Evolutionary conservation across 2,797 vertebrate genomes (phyloP).

Genomic region (Acanthurus tractus): DNA sequence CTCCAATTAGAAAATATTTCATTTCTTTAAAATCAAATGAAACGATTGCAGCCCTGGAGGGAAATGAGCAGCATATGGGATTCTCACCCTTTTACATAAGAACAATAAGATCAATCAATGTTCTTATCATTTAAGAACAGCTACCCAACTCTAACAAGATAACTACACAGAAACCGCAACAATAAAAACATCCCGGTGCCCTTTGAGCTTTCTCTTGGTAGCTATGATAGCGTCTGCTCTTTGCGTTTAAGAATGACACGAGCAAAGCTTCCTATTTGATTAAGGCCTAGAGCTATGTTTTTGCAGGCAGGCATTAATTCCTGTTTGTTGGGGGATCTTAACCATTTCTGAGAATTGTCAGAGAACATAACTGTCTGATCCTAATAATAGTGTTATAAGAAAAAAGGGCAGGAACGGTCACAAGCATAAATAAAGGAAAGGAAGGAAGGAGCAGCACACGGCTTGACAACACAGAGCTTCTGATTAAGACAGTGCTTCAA

Average conservation of each 20-base stretch:
- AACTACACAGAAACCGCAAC: slow-evolving; percentile 18
- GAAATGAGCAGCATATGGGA: slow-evolving; percentile 9
- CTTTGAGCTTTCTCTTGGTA: slow-evolving; percentile 23
- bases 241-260: slow-evolving; percentile 40
- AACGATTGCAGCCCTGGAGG: slow-evolving; percentile 22
- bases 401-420: slow-evolving; percentile 73
- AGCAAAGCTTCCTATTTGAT: slow-evolving; percentile 36
- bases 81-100: slow-evolving; percentile 9
- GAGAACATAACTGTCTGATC: slow-evolving; percentile 43
- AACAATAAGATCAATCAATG: slow-evolving; percentile 26
- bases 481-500: slow-evolving; percentile 65
- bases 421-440: slow-evolving; percentile 66
- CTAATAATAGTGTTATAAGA: slow-evolving; percentile 57
- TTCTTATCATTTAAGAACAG: slow-evolving; percentile 32
- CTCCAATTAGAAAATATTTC: slow-evolving; percentile 19
- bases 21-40: slow-evolving; percentile 10
- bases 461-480: slow-evolving; percentile 69
- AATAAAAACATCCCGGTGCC: slow-evolving; percentile 26
- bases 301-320: slow-evolving; percentile 24
- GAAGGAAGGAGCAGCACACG: slow-evolving; percentile 71
- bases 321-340: slow-evolving; percentile 47
- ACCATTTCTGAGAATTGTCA: slow-evolving; percentile 50
- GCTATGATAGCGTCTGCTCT: slow-evolving; percentile 11
- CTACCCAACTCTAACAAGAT: slow-evolving; percentile 20
- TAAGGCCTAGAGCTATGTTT: slow-evolving; percentile 38